Evolutionary conservation across 2,888 invertebrate species (phyloP), one percentile per base, ranked within the genome.

Genomic region (Cremastobaeus sp.): DNA sequence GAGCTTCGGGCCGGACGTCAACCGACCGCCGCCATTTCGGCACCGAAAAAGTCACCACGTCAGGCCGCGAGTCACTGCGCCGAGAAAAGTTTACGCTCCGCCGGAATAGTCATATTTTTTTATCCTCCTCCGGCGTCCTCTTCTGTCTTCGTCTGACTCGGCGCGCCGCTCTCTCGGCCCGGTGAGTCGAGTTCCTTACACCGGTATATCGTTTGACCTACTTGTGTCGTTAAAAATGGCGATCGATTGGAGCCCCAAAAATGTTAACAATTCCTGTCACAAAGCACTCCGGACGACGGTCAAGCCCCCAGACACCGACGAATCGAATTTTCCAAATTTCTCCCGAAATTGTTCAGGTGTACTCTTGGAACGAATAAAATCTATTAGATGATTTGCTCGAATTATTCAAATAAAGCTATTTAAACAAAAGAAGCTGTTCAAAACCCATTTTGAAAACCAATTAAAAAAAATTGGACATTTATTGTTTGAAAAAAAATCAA

Each of bases 161-260:
- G 25, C 64, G 48, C 54, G 43, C 59, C 50, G 25, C 62, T 70
- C 68, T 72, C 59, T 69, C 52, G 64, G 48, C 62, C 57, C 50
- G 69, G 43, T 39, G 65, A 66, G 59, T 45, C 66, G 73, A 73
- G 66, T 70, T 70, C 57, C 73, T 66, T 73, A 66, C 69, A 76
- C 76, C 76, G 72, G 76, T 72, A 65, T 70, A 65, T 66, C 59
- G 60, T 41, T 57, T 70, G 73, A 76, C 76, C 76, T 70, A 76
- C 76, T 73, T 76, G 59, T 17, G 37, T 30, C 50, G 69, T 9
- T 50, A 62, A 73, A 73, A 73, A 73, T 73, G 73, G 73, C 73
- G 68, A 64, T 73, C 62, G 62, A 73, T 68, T 17, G 57, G 20
- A 39, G 43, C 41, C 47, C 55, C 65, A 20, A 59, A 72, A 71